These are phyloP conservation scores for Solea solea DNA, from an alignment of 2,113 vertebrate genomes.

Conservation along the genomic window DNA sequence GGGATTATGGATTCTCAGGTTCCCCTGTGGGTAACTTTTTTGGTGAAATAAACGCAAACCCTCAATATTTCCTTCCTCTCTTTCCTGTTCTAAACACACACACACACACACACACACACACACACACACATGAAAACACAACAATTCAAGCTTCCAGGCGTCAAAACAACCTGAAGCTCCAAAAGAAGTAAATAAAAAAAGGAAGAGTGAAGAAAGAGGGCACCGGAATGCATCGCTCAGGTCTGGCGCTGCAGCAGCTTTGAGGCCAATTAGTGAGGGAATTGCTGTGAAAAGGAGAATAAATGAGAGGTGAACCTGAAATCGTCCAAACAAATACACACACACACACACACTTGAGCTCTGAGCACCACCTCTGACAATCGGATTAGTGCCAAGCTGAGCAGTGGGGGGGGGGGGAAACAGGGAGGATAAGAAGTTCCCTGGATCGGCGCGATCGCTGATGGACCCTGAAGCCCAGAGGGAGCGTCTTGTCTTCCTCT, in stretches of 20 bases:
- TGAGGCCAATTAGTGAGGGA: slow-evolving; percentile 42
- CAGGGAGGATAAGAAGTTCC: slow-evolving; percentile 47
- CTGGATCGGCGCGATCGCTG: slow-evolving; percentile 54
- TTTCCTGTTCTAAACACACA: background rate
- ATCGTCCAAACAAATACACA: slow-evolving; percentile 13
- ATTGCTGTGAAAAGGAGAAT: slow-evolving; percentile 6
- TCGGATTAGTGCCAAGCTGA: slow-evolving; percentile 56
- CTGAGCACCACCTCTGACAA: slow-evolving; percentile 54
- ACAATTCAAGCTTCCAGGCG: slow-evolving; percentile 32
- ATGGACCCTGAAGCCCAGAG: slow-evolving; percentile 55
- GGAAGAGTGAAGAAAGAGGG: background rate
- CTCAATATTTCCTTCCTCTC: slow-evolving; percentile 36
- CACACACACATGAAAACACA: background rate
- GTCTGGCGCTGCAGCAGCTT: background rate
- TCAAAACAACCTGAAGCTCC: slow-evolving; percentile 49
- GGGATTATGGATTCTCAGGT: slow-evolving; percentile 31
- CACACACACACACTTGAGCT: slow-evolving; percentile 25
- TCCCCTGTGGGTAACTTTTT: slow-evolving; percentile 2
- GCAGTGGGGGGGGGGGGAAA: slow-evolving; percentile 6
- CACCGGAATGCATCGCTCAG: slow-evolving; percentile 27
- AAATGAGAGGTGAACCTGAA: slow-evolving; percentile 27
- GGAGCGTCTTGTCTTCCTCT: slow-evolving; percentile 63
- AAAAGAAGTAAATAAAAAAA: slow-evolving; percentile 2
- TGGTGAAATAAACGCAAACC: slow-evolving; percentile 35
- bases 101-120: background rate